A percentile compares a stretch with the other conserved stretches of the same genome.
phyloP scores from a whole-genome alignment of 1,140 invertebrate genomes.

The Drosophila bipectinata region DNA sequence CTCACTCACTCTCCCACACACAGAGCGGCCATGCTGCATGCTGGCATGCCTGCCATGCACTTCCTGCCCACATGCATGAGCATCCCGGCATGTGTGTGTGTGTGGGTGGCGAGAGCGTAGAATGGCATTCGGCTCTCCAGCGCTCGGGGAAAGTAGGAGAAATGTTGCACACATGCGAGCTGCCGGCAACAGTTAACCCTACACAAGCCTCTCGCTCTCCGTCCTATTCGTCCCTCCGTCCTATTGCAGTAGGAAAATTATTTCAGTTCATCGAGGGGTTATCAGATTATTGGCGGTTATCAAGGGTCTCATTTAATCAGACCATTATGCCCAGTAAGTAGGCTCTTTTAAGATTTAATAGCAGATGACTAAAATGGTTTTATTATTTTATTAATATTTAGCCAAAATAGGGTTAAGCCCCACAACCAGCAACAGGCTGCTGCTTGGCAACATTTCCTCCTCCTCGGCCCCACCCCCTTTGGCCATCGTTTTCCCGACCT shows the following conservation, averaged over 20 bases:
- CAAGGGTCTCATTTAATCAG: slow-evolving; percentile 11
- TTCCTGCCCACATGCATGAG: slow-evolving; percentile 51
- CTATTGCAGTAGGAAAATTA: slow-evolving; percentile 8
- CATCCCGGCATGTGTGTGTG: slow-evolving; percentile 22
- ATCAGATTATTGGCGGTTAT: slow-evolving; percentile 21
- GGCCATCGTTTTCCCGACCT: slow-evolving; percentile 3
- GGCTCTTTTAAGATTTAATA: neutral
- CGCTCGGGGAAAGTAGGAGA: slow-evolving; percentile 58
- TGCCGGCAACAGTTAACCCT: slow-evolving; percentile 43
- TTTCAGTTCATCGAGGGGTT: slow-evolving; percentile 12
- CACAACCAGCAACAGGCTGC: slow-evolving; percentile 48
- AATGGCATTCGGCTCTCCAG: slow-evolving; percentile 20
- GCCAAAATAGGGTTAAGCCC: slow-evolving; percentile 27
- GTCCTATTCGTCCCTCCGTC: neutral
- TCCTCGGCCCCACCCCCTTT: neutral
- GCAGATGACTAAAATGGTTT: too few relatives aligned
- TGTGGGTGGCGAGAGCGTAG: slow-evolving; percentile 11
- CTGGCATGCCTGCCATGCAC: slow-evolving; percentile 24
- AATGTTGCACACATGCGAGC: slow-evolving; percentile 50
- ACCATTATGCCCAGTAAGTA: neutral
- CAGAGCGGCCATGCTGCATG: slow-evolving; percentile 7
- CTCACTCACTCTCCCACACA: slow-evolving; percentile 22
- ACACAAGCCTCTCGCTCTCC: slow-evolving; percentile 6
- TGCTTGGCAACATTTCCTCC: slow-evolving; percentile 43
- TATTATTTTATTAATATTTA: neutral